Conservation (phyloP, 2,113 vertebrate genomes). For the Panthera uncia region DNA sequence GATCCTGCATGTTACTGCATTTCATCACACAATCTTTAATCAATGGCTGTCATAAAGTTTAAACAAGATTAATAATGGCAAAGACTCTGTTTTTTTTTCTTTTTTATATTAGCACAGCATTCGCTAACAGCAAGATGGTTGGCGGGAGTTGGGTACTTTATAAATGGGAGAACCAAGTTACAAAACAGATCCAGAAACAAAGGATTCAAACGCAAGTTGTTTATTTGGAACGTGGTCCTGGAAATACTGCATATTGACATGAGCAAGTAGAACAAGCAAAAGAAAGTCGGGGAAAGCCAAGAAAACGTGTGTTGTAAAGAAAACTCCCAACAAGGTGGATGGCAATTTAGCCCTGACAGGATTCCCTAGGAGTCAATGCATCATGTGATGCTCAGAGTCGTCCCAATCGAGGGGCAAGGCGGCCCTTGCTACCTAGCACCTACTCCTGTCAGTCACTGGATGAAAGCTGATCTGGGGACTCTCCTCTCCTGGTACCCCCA, state of each 20-base stretch:
- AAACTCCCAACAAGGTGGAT: not conserved
- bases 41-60: not conserved
- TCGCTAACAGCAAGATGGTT: not conserved
- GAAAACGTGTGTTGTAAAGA: not conserved
- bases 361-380: not conserved
- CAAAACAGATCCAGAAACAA: not conserved
- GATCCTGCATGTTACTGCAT: not conserved
- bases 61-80: not conserved
- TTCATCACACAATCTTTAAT: not conserved
- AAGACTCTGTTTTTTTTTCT: not conserved
- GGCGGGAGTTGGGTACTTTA: not conserved
- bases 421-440: not conserved
- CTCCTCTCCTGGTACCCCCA: not conserved
- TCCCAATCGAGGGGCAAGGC: not conserved
- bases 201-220: not conserved
- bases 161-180: not conserved
- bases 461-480: rapidly evolving
- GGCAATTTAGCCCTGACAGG: too few relatives aligned
- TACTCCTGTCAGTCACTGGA: too few relatives aligned
- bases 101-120: not conserved
- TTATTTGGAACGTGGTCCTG: not conserved
- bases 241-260: not conserved
- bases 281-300: not conserved
- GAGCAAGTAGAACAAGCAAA: not conserved
- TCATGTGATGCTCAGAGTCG: not conserved